Percentiles rank a stretch among this genome's conserved stretches.
Evolutionary conservation across 2,888 invertebrate genomes (phyloP).

Genomic region (Leptura quadrifasciata): DNA sequence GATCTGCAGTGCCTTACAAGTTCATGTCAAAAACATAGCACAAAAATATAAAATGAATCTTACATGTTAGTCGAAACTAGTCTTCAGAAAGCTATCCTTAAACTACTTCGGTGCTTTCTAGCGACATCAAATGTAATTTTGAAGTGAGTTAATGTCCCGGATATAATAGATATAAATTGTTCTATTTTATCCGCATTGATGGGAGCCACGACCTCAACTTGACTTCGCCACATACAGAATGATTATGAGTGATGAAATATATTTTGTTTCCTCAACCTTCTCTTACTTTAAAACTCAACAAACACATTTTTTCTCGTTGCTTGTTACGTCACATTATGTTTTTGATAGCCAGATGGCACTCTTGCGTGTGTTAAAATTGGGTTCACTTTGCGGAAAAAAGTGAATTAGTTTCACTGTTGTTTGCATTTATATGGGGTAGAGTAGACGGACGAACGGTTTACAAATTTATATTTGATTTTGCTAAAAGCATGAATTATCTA

Average conservation of each 20-base stretch:
- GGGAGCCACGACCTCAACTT: slow-evolving; percentile 44
- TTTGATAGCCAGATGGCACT: slow-evolving; percentile 12
- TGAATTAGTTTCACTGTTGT: slow-evolving; percentile 7
- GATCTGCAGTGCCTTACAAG: not conserved
- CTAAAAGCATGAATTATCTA: not conserved
- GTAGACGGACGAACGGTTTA: not conserved
- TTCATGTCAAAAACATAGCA: not conserved
- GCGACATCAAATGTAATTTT: slow-evolving; percentile 65
- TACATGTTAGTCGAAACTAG: slow-evolving; percentile 38
- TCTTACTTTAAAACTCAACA: slow-evolving; percentile 17
- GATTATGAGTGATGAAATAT: slow-evolving; percentile 21
- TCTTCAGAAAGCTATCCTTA: slow-evolving; percentile 53
- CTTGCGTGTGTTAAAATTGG: not conserved
- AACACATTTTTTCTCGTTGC: slow-evolving; percentile 9
- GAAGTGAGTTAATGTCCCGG: slow-evolving; percentile 68
- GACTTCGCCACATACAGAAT: slow-evolving; percentile 42
- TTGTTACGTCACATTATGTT: slow-evolving; percentile 17
- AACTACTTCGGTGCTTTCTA: slow-evolving; percentile 54
- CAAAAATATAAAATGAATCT: slow-evolving; percentile 5
- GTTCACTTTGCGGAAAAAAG: slow-evolving; percentile 5
- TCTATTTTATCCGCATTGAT: slow-evolving; percentile 62
- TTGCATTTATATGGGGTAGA: not conserved
- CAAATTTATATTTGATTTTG: not conserved
- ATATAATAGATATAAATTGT: slow-evolving; percentile 70
- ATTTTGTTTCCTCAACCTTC: slow-evolving; percentile 19